phyloP scores from a whole-genome alignment of 2,113 vertebrate species.

The Mungos mungo region DNA sequence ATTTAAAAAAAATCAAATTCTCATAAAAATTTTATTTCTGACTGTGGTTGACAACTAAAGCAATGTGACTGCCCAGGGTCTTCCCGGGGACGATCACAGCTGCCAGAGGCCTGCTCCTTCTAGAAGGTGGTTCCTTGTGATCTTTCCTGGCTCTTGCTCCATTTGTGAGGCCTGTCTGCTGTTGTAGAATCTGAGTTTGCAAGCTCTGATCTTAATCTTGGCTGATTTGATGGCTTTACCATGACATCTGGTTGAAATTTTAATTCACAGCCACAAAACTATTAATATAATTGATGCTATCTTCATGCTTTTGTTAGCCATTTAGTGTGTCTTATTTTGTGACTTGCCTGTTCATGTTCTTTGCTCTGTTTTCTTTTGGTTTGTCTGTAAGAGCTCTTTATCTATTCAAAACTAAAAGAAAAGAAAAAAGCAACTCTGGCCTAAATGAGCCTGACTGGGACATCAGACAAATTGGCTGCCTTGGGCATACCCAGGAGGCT shows the following conservation, averaged over 20 bases:
- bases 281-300: not conserved
- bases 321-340: not conserved
- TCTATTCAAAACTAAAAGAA: not conserved
- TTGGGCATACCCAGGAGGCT: not conserved
- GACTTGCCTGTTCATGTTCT: not conserved
- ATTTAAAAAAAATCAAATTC: not conserved
- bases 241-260: not conserved
- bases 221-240: not conserved
- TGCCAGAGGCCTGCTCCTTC: not conserved
- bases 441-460: not conserved
- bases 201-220: not conserved
- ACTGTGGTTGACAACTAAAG: not conserved
- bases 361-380: not conserved
- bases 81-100: not conserved
- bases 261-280: not conserved
- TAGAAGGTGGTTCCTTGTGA: not conserved
- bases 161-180: not conserved
- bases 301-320: not conserved
- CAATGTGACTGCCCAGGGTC: not conserved
- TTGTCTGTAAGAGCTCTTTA: not conserved
- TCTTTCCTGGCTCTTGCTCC: not conserved
- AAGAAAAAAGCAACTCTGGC: not conserved
- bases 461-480: not conserved
- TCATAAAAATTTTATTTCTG: not conserved
- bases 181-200: not conserved